Evolutionary conservation across 2,113 vertebrate genomes (phyloP).

Genomic region (Trinectes maculatus): DNA sequence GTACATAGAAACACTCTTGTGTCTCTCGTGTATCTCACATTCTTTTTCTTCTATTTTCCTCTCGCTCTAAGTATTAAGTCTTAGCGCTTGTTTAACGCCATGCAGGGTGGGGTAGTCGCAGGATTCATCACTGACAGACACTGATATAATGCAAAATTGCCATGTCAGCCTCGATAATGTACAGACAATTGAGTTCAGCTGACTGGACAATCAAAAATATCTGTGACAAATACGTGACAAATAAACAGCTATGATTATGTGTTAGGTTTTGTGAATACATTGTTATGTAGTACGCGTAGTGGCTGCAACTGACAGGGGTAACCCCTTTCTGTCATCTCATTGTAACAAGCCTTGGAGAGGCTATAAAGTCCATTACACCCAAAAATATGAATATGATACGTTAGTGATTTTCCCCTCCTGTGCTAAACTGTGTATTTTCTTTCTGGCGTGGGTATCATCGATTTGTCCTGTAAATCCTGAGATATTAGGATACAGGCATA

Average conservation of each 20-base stretch:
- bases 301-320: not conserved
- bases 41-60: not conserved
- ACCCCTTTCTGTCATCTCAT: not conserved
- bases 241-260: too few relatives aligned
- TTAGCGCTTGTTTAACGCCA: slow-evolving; percentile 11
- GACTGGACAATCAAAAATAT: not conserved
- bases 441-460: too few relatives aligned
- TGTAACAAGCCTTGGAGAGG: not conserved
- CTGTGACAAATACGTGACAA: not conserved
- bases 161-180: slow-evolving; percentile 30
- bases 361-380: not conserved
- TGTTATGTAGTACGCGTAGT: too few relatives aligned
- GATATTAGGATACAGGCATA: too few relatives aligned
- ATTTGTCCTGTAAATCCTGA: too few relatives aligned
- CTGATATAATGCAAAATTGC: slow-evolving; percentile 18
- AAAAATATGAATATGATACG: not conserved
- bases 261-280: too few relatives aligned
- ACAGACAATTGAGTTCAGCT: slow-evolving; percentile 20
- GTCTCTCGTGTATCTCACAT: not conserved
- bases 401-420: not conserved
- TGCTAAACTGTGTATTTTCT: not conserved
- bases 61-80: not conserved
- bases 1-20: slow-evolving; percentile 12
- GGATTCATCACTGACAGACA: slow-evolving; percentile 4
- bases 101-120: not conserved